Percentiles rank a stretch among this genome's conserved stretches.
Conservation (phyloP, 2,113 vertebrate species). For the Gyps fulvus region DNA sequence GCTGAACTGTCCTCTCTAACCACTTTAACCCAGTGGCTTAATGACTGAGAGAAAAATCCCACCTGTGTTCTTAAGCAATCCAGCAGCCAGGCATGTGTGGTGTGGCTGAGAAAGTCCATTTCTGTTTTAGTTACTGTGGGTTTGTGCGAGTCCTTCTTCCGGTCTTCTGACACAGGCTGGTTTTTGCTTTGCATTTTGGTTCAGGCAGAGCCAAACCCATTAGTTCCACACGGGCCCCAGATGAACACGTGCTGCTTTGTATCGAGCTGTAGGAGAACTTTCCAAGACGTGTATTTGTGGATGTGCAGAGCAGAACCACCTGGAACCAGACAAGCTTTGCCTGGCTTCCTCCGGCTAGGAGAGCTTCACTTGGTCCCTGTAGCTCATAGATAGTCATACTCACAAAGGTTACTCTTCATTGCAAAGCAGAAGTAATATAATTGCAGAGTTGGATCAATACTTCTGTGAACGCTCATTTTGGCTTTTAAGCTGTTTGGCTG, state of each 20-base stretch:
- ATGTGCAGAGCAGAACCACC: not conserved
- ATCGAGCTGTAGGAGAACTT: not conserved
- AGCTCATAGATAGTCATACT: not conserved
- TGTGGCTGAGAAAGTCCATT: not conserved
- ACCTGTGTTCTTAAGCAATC: rapidly evolving
- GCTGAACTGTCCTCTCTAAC: not conserved
- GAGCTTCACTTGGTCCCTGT: not conserved
- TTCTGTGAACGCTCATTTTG: not conserved
- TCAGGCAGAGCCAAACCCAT: not conserved
- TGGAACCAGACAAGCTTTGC: not conserved
- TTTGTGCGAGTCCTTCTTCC: not conserved
- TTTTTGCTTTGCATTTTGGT: not conserved
- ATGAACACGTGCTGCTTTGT: not conserved
- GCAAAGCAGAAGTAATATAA: not conserved
- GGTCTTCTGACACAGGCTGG: not conserved
- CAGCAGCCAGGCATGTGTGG: not conserved
- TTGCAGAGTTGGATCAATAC: not conserved
- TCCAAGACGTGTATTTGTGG: rapidly evolving
- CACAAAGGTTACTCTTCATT: not conserved
- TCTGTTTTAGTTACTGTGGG: not conserved
- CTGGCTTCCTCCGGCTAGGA: not conserved
- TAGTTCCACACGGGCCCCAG: not conserved
- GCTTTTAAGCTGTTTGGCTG: not conserved
- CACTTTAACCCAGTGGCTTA: not conserved
- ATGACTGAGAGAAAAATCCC: not conserved